Conservation (phyloP, 2,113 vertebrate species). For the Pelusios castaneus region DNA sequence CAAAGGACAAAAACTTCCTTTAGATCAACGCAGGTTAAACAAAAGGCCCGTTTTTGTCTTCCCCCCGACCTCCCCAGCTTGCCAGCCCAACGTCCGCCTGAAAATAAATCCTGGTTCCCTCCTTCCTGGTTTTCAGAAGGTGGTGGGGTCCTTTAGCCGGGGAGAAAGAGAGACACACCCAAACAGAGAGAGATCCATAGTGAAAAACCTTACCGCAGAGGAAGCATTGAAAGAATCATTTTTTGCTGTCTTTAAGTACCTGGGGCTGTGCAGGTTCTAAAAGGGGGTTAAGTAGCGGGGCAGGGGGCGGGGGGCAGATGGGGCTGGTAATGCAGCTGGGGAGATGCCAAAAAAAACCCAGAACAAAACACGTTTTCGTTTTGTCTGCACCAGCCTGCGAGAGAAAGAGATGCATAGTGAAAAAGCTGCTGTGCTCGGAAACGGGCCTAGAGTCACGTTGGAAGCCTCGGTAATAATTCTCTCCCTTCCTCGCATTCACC, state of each 20-base stretch:
- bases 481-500: slow-evolving; percentile 46
- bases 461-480: slow-evolving; percentile 58
- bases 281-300: neutral
- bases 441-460: slow-evolving; percentile 61
- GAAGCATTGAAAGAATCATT: neutral
- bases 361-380: slow-evolving; percentile 69
- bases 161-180: neutral
- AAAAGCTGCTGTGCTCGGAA: slow-evolving; percentile 34
- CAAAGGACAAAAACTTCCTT: slow-evolving; percentile 7
- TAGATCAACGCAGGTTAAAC: slow-evolving; percentile 26
- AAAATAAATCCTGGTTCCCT: slow-evolving; percentile 49
- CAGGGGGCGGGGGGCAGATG: neutral
- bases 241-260: slow-evolving; percentile 24
- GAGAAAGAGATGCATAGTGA: slow-evolving; percentile 23
- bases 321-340: slow-evolving; percentile 53
- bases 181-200: neutral
- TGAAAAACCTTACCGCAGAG: neutral
- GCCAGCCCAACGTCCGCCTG: neutral
- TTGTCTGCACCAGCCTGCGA: slow-evolving; percentile 66
- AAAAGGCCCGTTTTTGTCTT: slow-evolving; percentile 30
- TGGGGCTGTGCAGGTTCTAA: slow-evolving; percentile 22
- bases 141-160: slow-evolving; percentile 31
- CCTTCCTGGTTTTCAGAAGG: slow-evolving; percentile 54
- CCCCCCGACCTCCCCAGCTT: neutral
- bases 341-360: slow-evolving; percentile 64